phyloP scores from a whole-genome alignment of 2,797 vertebrate species.

The Huso huso region DNA sequence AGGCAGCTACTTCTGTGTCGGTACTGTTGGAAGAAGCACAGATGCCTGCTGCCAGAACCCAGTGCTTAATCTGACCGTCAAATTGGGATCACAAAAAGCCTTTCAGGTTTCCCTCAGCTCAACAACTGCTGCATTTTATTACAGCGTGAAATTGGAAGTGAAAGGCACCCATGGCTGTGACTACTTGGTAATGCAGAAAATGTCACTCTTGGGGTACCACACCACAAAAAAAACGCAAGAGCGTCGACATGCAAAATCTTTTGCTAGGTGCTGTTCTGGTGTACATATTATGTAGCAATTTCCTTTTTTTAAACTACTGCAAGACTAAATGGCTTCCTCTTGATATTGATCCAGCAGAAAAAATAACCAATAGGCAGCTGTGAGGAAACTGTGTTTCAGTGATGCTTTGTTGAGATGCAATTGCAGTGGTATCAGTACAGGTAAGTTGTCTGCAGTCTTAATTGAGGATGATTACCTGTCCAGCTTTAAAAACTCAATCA shows the following conservation, averaged over 20 bases:
- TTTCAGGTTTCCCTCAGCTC: slow-evolving; percentile 65
- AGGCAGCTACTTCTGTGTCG: slow-evolving; percentile 22
- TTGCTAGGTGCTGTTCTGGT: slow-evolving; percentile 31
- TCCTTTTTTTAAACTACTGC: too few relatives aligned
- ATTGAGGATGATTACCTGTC: too few relatives aligned
- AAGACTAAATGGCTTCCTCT: too few relatives aligned
- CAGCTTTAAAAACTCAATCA: too few relatives aligned
- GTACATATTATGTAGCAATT: too few relatives aligned
- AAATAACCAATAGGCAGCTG: too few relatives aligned
- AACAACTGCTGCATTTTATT: slow-evolving; percentile 74
- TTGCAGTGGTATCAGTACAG: too few relatives aligned
- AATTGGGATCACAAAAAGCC: slow-evolving; percentile 64
- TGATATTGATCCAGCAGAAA: too few relatives aligned
- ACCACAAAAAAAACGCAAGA: slow-evolving; percentile 54
- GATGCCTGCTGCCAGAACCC: slow-evolving; percentile 53
- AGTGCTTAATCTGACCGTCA: slow-evolving; percentile 61
- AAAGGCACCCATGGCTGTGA: slow-evolving; percentile 63
- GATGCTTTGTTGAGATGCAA: too few relatives aligned
- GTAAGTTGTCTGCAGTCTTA: too few relatives aligned
- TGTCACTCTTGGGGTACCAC: slow-evolving; percentile 52
- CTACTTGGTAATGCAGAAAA: slow-evolving; percentile 69
- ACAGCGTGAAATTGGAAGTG: slow-evolving; percentile 73
- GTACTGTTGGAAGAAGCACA: slow-evolving; percentile 54
- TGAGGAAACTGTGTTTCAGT: too few relatives aligned
- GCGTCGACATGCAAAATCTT: slow-evolving; percentile 42